Percentiles rank a stretch among this genome's conserved stretches.
phyloP scores from a whole-genome alignment of 2,888 invertebrate genomes.

The Harpalus rubripes region DNA sequence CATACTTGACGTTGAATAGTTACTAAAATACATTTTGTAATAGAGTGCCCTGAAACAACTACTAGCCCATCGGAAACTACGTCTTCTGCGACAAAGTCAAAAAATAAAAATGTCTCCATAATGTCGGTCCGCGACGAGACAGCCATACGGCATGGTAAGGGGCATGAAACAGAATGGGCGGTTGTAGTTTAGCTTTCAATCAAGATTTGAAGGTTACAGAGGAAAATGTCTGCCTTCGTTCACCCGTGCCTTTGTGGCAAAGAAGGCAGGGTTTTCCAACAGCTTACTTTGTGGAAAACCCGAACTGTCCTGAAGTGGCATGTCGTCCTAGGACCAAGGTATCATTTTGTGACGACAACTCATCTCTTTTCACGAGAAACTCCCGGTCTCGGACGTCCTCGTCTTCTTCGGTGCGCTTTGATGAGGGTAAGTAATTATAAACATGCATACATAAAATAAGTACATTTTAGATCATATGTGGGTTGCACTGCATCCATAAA shows the following conservation, averaged over 20 bases:
- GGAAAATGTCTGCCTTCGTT: slow-evolving; percentile 13
- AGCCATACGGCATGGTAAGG: slow-evolving; percentile 35
- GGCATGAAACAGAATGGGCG: slow-evolving; percentile 5
- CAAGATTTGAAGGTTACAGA: slow-evolving; percentile 53
- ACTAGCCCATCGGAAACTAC: slow-evolving; percentile 1
- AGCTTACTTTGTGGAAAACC: slow-evolving; percentile 34
- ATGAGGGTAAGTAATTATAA: background rate
- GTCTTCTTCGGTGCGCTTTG: background rate
- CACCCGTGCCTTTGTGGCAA: slow-evolving; percentile 48
- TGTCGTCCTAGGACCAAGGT: background rate
- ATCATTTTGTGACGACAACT: background rate
- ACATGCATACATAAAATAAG: no score
- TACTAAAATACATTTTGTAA: background rate
- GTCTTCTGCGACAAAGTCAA: background rate
- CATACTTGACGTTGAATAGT: background rate
- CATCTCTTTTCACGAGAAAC: background rate
- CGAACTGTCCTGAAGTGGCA: background rate
- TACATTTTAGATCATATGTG: no score
- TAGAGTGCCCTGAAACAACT: background rate
- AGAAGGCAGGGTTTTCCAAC: slow-evolving; percentile 33
- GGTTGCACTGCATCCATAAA: no score
- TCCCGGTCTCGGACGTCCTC: background rate
- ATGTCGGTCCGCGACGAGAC: background rate
- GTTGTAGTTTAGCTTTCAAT: slow-evolving; percentile 36
- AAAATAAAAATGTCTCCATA: background rate